Conservation (phyloP, 2,113 vertebrate species). For the Paradoxurus hermaphroditus region DNA sequence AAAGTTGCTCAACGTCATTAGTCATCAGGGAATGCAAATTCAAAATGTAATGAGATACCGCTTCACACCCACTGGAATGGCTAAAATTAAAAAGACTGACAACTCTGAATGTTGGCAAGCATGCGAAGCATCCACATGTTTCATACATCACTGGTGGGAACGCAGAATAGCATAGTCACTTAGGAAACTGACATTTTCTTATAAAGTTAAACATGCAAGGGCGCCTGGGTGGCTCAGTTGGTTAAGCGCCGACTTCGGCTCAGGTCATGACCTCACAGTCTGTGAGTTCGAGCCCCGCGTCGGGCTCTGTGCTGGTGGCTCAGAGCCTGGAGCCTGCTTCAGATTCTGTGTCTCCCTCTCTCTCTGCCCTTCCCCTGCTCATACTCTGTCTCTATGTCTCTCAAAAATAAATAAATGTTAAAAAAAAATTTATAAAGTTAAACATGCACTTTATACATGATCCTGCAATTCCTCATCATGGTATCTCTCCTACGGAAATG, state of each 20-base stretch:
- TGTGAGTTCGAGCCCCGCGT: no score
- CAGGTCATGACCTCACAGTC: no score
- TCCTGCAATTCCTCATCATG: background rate
- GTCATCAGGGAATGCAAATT: conserved; percentile 59
- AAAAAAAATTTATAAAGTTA: background rate
- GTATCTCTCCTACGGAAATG: background rate
- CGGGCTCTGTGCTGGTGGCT: no score
- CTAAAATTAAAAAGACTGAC: conserved; percentile 65
- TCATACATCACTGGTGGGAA: background rate
- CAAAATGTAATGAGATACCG: conserved; percentile 34
- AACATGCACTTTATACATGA: background rate
- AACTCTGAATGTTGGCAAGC: conserved; percentile 18
- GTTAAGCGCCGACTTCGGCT: no score
- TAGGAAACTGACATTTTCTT: background rate
- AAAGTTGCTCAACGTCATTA: conserved; percentile 55
- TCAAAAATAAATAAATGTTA: no score
- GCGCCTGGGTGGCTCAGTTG: no score
- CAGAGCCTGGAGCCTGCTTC: no score
- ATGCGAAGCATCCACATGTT: background rate
- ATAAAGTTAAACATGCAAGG: background rate
- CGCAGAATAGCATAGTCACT: background rate
- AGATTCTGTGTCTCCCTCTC: no score
- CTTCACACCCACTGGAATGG: conserved; percentile 32
- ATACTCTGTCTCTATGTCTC: no score
- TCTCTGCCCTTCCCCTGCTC: no score